These are phyloP conservation scores for Leguminivora glycinivorella DNA, from an alignment of 1,140 invertebrate genomes.

Conservation along the genomic window DNA sequence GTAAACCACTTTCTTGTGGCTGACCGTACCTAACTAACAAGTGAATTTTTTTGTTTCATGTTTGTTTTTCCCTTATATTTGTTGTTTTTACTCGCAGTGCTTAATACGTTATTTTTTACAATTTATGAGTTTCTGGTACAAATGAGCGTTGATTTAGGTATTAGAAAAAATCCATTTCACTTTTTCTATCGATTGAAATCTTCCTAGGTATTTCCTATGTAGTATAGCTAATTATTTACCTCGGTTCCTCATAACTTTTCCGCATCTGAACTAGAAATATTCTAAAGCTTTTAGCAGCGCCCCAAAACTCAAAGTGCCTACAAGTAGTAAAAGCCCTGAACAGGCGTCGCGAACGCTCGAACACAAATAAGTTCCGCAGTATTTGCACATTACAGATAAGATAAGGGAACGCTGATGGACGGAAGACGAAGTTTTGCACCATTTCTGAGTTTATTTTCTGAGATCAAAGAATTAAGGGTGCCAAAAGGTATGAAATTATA, in stretches of 20 bases:
- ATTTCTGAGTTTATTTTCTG: neutral
- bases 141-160: too few relatives aligned
- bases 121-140: too few relatives aligned
- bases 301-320: neutral
- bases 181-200: too few relatives aligned
- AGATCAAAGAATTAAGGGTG: neutral
- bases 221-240: neutral
- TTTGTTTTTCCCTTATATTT: too few relatives aligned
- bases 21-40: too few relatives aligned
- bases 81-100: too few relatives aligned
- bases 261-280: conserved; percentile 1
- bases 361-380: conserved; percentile 16
- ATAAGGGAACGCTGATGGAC: conserved; percentile 9
- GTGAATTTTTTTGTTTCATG: too few relatives aligned
- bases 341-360: neutral
- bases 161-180: too few relatives aligned
- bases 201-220: too few relatives aligned
- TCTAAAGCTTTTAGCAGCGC: conserved; percentile 17
- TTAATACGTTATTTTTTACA: too few relatives aligned
- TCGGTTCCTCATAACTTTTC: neutral
- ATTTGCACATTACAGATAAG: conserved; percentile 11
- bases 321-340: neutral
- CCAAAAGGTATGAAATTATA: neutral
- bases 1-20: too few relatives aligned
- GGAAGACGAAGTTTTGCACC: conserved; percentile 7